A percentile compares a stretch with the other conserved stretches of the same genome.
phyloP scores from a whole-genome alignment of 2,888 invertebrate genomes.

The Andrena flavipes region DNA sequence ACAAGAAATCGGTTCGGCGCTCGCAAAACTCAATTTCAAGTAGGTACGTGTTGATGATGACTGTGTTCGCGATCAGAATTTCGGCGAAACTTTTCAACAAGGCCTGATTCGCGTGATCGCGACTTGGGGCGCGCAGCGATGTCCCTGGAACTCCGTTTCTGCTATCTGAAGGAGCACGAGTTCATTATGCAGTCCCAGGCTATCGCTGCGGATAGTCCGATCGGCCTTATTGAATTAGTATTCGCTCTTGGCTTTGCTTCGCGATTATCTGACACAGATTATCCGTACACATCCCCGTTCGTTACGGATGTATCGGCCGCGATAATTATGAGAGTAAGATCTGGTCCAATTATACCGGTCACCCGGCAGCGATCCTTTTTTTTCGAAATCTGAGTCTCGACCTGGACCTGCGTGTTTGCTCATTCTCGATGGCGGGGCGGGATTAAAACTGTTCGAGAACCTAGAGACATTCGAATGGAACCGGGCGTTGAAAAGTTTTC shows the following conservation, averaged over 20 bases:
- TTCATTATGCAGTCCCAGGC: conserved; percentile 67
- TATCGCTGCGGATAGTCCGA: conserved; percentile 68
- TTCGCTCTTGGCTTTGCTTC: conserved; percentile 57
- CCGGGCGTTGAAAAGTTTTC: too few relatives aligned
- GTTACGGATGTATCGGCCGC: conserved; percentile 34
- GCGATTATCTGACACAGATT: conserved; percentile 60
- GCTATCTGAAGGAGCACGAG: conserved; percentile 66
- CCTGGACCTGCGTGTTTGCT: too few relatives aligned
- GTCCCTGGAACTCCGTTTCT: conserved; percentile 16
- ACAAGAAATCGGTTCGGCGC: not conserved
- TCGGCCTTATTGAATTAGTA: conserved; percentile 77
- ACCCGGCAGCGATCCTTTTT: not conserved
- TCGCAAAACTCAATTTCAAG: not conserved
- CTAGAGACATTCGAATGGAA: too few relatives aligned
- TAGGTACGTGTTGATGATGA: not conserved
- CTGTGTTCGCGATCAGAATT: not conserved
- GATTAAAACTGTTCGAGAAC: too few relatives aligned
- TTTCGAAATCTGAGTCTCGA: not conserved
- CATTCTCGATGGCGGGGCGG: too few relatives aligned
- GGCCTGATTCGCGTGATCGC: not conserved
- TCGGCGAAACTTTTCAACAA: not conserved
- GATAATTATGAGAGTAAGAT: conserved; percentile 24
- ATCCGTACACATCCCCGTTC: conserved; percentile 45
- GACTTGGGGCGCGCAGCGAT: not conserved
- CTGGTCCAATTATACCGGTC: not conserved